Percentiles rank a stretch among this genome's conserved stretches.
phyloP scores from a whole-genome alignment of 2,113 vertebrate species.

The Tupaia tana region DNA sequence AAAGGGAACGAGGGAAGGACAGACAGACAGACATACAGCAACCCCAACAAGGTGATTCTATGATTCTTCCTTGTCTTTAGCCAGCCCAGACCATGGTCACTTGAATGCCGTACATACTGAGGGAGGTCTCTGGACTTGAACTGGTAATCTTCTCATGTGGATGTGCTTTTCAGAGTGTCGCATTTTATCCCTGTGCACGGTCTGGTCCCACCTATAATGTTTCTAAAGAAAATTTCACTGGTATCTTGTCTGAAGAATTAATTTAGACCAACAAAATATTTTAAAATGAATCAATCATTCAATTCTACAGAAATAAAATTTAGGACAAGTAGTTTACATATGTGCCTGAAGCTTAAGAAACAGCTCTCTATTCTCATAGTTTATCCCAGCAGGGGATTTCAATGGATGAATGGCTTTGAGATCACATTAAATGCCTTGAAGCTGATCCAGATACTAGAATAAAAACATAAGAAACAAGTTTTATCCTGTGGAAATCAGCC shows the following conservation, averaged over 20 bases:
- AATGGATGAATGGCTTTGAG: slow-evolving; percentile 40
- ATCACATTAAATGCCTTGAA: slow-evolving; percentile 55
- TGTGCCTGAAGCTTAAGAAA: slow-evolving; percentile 55
- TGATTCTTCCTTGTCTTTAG: too few relatives aligned
- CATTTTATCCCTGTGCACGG: too few relatives aligned
- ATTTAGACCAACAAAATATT: slow-evolving; percentile 51
- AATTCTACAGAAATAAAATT: not conserved
- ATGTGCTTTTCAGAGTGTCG: too few relatives aligned
- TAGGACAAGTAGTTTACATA: not conserved
- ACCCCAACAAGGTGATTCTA: too few relatives aligned
- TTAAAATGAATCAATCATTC: slow-evolving; percentile 26
- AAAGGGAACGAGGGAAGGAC: too few relatives aligned
- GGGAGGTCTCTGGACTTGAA: too few relatives aligned
- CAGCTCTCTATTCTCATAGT: slow-evolving; percentile 36
- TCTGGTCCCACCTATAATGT: not conserved
- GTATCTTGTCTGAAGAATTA: not conserved
- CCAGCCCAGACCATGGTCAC: too few relatives aligned
- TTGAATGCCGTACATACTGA: too few relatives aligned
- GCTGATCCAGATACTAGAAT: slow-evolving; percentile 53
- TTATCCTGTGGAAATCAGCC: slow-evolving; percentile 18
- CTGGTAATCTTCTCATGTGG: too few relatives aligned
- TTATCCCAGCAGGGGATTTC: slow-evolving; percentile 34
- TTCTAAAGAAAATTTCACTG: not conserved
- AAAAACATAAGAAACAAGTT: slow-evolving; percentile 39
- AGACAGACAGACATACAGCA: too few relatives aligned